These are phyloP conservation scores for Aramus guarauna DNA, from an alignment of 2,113 vertebrate genomes.

Conservation along the genomic window DNA sequence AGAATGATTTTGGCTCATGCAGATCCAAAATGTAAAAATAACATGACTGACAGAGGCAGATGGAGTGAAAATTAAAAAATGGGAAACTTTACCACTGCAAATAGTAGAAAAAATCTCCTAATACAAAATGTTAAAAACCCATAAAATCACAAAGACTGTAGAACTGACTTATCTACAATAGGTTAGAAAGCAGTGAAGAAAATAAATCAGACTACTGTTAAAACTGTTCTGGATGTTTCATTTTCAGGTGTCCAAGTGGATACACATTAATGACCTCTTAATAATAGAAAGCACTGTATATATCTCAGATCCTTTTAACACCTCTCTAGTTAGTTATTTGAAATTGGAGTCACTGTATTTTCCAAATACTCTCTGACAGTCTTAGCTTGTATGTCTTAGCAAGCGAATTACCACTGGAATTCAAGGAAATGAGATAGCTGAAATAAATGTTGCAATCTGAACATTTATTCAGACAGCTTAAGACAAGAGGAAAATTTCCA, in stretches of 20 bases:
- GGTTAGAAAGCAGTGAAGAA: not conserved
- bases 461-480: not conserved
- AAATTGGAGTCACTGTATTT: not conserved
- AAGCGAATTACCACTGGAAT: not conserved
- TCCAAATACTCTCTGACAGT: not conserved
- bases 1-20: not conserved
- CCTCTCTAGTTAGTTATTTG: not conserved
- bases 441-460: not conserved
- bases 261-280: not conserved
- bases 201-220: not conserved
- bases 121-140: not conserved
- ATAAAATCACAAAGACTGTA: not conserved
- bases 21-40: not conserved
- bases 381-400: not conserved
- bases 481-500: not conserved
- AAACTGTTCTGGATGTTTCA: not conserved
- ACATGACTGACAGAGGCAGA: not conserved
- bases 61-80: not conserved
- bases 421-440: not conserved
- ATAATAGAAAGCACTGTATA: not conserved
- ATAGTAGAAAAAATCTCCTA: not conserved
- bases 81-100: not conserved
- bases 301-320: not conserved
- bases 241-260: not conserved
- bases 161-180: not conserved